Percentiles rank a stretch among this genome's conserved stretches.
These are phyloP conservation scores for Pogonocichla stellata DNA, from an alignment of 2,113 vertebrate genomes.

Conservation along the genomic window DNA sequence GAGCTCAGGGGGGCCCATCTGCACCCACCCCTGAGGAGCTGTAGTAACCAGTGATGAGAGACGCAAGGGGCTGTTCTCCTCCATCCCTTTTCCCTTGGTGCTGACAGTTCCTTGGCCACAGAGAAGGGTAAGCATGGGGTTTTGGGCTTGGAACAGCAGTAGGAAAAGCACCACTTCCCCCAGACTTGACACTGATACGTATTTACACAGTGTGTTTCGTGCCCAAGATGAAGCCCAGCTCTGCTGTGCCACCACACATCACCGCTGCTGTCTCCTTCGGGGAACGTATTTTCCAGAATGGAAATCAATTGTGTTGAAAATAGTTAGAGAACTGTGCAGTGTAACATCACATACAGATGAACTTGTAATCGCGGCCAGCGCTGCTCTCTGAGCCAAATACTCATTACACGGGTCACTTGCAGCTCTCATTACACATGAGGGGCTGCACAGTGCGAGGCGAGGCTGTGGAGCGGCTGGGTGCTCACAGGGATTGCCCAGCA, in stretches of 20 bases:
- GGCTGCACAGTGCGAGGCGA: rapidly evolving
- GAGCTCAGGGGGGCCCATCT: rapidly evolving
- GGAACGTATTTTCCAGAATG: background rate
- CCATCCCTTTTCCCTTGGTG: rapidly evolving
- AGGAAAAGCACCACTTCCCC: background rate
- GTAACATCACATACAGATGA: background rate
- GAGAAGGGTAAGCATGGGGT: rapidly evolving
- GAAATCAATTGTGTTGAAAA: background rate
- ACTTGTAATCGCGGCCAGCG: rapidly evolving
- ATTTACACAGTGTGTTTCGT: rapidly evolving
- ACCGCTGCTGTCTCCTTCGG: rapidly evolving
- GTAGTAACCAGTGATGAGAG: background rate
- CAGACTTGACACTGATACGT: background rate
- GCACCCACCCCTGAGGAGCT: background rate
- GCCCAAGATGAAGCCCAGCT: background rate
- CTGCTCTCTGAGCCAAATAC: rapidly evolving
- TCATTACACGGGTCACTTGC: background rate
- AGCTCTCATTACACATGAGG: rapidly evolving
- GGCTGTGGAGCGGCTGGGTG: rapidly evolving
- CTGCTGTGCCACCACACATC: rapidly evolving
- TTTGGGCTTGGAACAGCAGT: background rate
- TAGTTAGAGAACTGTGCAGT: rapidly evolving
- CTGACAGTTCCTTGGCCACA: background rate
- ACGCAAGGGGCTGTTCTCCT: rapidly evolving
- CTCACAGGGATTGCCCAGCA: rapidly evolving